These are phyloP conservation scores for Gymnosoma rotundatum DNA, from an alignment of 2,888 invertebrate genomes.

Conservation along the genomic window DNA sequence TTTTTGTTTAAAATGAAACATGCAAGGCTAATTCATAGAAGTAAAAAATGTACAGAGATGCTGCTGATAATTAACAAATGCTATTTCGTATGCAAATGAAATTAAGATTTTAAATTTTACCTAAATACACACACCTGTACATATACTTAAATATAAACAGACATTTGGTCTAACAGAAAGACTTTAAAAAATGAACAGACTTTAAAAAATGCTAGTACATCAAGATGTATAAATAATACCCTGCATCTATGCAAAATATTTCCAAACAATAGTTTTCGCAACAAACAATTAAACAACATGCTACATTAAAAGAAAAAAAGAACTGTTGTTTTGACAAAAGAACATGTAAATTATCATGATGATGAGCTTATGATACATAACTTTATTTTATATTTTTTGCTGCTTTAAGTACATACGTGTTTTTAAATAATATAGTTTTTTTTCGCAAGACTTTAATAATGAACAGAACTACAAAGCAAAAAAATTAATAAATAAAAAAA, in stretches of 20 bases:
- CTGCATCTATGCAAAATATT: constrained; percentile 32
- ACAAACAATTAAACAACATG: no score
- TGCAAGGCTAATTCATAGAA: constrained; percentile 59
- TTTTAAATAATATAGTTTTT: constrained; percentile 45
- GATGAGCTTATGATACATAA: no score
- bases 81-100: constrained; percentile 34
- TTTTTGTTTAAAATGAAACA: constrained; percentile 42
- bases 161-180: constrained; percentile 11
- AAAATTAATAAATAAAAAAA: constrained; percentile 1
- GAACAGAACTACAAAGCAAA: neutral
- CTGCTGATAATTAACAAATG: constrained; percentile 65
- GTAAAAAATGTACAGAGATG: constrained; percentile 52
- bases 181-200: neutral
- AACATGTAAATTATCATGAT: no score
- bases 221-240: constrained; percentile 53
- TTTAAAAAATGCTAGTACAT: no score
- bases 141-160: neutral
- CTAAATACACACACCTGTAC: neutral
- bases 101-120: constrained; percentile 44
- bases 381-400: neutral
- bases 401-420: constrained; percentile 12
- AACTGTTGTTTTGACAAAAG: constrained; percentile 30
- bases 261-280: no score
- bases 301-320: neutral
- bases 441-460: constrained; percentile 18